These are phyloP conservation scores for Diarsia rubi DNA, from an alignment of 2,888 invertebrate genomes.

Conservation along the genomic window DNA sequence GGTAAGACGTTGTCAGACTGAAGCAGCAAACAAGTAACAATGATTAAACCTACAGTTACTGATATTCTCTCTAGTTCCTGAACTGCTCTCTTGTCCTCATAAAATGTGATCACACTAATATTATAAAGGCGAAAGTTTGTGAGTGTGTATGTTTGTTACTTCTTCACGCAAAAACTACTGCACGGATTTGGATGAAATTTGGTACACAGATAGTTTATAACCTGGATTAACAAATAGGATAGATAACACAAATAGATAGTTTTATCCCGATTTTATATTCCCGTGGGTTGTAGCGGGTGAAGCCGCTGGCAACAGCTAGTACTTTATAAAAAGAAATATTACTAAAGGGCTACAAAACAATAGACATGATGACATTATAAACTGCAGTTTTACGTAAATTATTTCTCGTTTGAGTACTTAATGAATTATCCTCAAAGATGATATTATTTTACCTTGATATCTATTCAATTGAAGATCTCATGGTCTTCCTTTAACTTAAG, in stretches of 20 bases:
- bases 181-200: no score
- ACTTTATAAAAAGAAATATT: neutral
- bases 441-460: conserved; percentile 43
- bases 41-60: neutral
- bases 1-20: neutral
- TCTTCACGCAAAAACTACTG: no score
- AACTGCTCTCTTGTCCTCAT: neutral
- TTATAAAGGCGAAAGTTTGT: no score
- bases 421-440: conserved; percentile 27
- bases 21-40: neutral
- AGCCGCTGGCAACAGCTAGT: no score
- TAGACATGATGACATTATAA: conserved; percentile 17
- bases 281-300: no score
- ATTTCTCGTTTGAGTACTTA: conserved; percentile 3
- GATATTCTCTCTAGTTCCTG: neutral
- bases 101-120: no score
- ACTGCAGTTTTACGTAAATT: conserved; percentile 24
- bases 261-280: no score
- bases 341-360: conserved; percentile 37
- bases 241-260: no score
- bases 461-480: conserved; percentile 41
- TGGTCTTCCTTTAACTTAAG: conserved; percentile 31
- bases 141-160: no score
- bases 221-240: no score
- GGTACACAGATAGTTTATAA: no score